Base-by-base conservation (phyloP, 2,113 vertebrate genomes). In the Apteryx mantelli region DNA sequence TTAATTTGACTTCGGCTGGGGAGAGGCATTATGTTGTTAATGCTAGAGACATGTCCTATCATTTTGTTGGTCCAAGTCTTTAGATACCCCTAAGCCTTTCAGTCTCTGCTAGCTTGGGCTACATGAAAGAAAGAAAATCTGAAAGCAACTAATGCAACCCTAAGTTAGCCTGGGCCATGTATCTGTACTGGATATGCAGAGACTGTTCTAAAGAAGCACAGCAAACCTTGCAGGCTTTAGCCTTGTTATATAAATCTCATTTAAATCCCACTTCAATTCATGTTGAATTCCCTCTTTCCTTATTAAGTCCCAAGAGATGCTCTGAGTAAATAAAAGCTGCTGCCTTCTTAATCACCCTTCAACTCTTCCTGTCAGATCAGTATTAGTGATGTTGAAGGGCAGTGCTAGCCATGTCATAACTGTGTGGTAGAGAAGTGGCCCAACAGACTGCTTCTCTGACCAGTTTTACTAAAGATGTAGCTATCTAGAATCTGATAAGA, bases 241-340 rank as follows among this genome's bases (percentile, higher is more conserved):
- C n/a, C 36, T 40, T 20, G 5, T 19, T 91, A 55, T 70, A 58
- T 64, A 89, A 81, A 96, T 73, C 40, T 44, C 18, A 87, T 26
- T 81, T 44, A 68, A 82, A 89, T 69, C 20, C 30, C 48, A 26
- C n/a, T 66, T 48, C 12, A 92, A 56, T 73, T 75, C 3, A 53
- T 50, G 71, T 20, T 83, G 8, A 73, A 61, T 79, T 89, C 14
- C 34, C 46, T 87, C 36, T 77, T 82, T 48, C 34, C 56, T 79
- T 84, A 18, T 32, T 24, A 78, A 71, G 60, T 85, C 75, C 46
- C 55, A 90, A 61, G 44, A 88, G 70, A 77, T 68, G 26, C 75
- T 92, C 69, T n/a, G 61, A 91, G 65, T 88, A 88, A 95, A 86
- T 38, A 80, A 61, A 94, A 85, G 17, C 74, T 93, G 28, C 38